Conservation (phyloP, 1,140 invertebrate genomes). For the Temnothorax nylanderi region DNA sequence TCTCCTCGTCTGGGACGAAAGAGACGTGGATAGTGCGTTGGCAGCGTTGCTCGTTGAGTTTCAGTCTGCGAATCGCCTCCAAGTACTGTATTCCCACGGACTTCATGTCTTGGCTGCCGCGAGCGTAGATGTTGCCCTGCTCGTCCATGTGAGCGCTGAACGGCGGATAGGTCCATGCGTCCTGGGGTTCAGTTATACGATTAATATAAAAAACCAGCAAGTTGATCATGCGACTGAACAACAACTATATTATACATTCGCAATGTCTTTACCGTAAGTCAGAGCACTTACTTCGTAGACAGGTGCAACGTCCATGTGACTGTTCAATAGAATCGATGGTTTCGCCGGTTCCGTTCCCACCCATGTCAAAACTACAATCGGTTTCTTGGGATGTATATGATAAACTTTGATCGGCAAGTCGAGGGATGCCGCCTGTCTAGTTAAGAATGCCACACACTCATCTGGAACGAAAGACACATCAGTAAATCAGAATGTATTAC, state of each 20-base stretch:
- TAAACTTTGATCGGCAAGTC: slow-evolving; percentile 88
- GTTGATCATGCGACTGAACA: not conserved
- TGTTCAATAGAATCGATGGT: slow-evolving; percentile 93
- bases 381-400: slow-evolving; percentile 88
- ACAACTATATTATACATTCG: not conserved
- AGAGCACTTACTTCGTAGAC: slow-evolving; percentile 90
- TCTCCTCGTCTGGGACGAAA: slow-evolving; percentile 94
- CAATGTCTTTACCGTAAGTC: not conserved
- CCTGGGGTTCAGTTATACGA: slow-evolving; percentile 80
- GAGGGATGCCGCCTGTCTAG: slow-evolving; percentile 89
- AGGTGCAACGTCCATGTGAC: slow-evolving; percentile 98
- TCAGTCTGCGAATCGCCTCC: slow-evolving; percentile 91
- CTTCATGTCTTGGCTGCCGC: slow-evolving; percentile 95
- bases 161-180: slow-evolving; percentile 93
- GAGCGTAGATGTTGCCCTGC: slow-evolving; percentile 93
- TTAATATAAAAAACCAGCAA: not conserved
- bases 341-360: slow-evolving; percentile 89
- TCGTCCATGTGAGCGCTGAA: slow-evolving; percentile 92
- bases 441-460: slow-evolving; percentile 90
- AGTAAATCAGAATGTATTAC: not conserved
- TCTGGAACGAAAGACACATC: slow-evolving; percentile 86
- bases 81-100: slow-evolving; percentile 93
- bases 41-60: slow-evolving; percentile 85
- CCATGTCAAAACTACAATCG: slow-evolving; percentile 94
- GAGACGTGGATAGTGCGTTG: slow-evolving; percentile 87